phyloP scores from a whole-genome alignment of 2,113 vertebrate species.

The Gobio gobio region DNA sequence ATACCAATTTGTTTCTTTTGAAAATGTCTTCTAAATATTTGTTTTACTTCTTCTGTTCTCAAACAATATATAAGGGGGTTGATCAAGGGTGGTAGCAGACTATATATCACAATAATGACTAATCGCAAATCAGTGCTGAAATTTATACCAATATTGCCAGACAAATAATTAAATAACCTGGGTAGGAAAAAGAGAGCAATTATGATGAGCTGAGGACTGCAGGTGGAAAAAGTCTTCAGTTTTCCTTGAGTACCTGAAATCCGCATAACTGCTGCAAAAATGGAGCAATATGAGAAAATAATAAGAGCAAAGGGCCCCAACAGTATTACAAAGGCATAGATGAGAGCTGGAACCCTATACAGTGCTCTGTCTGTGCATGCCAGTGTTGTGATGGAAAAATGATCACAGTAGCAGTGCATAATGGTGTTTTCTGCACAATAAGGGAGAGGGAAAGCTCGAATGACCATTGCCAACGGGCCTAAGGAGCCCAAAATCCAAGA shows the following conservation, averaged over 20 bases:
- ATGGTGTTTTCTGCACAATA: slow-evolving; percentile 69
- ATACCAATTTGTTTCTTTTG: slow-evolving; percentile 43
- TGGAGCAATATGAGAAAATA: slow-evolving; percentile 65
- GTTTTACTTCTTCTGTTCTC: slow-evolving; percentile 68
- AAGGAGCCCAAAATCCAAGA: slow-evolving; percentile 52
- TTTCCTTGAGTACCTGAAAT: slow-evolving; percentile 55
- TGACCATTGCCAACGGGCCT: slow-evolving; percentile 36
- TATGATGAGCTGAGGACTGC: slow-evolving; percentile 70
- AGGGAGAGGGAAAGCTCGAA: slow-evolving; percentile 65
- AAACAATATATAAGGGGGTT: slow-evolving; percentile 73
- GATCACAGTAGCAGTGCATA: slow-evolving; percentile 70
- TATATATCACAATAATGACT: slow-evolving; percentile 67
- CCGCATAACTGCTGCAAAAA: slow-evolving; percentile 57
- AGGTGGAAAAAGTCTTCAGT: slow-evolving; percentile 45
- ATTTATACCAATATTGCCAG: slow-evolving; percentile 54
- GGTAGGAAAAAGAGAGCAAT: slow-evolving; percentile 69
- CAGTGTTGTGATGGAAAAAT: slow-evolving; percentile 64
- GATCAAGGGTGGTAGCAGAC: slow-evolving; percentile 67
- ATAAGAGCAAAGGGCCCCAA: slow-evolving; percentile 66
- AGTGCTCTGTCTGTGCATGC: slow-evolving; percentile 64
- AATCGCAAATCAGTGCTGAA: slow-evolving; percentile 64
- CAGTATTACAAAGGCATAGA: slow-evolving; percentile 57
- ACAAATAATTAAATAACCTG: slow-evolving; percentile 69
- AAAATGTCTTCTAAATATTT: slow-evolving; percentile 58
- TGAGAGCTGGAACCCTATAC: slow-evolving; percentile 58